Evolutionary conservation across 2,888 invertebrate species (phyloP).

Genomic region (Oscheius sp.): DNA sequence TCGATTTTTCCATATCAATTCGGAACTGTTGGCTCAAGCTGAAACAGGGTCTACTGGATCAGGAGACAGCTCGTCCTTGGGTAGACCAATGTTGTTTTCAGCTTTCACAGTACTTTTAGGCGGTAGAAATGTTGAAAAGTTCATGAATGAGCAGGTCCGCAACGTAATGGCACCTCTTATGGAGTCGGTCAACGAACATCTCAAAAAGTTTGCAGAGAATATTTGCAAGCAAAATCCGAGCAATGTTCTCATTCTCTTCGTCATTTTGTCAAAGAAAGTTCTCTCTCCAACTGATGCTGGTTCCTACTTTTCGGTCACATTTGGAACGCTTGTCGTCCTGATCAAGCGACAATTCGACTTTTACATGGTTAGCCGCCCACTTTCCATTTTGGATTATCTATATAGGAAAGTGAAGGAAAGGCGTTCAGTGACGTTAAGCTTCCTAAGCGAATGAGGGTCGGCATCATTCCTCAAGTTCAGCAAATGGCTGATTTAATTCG

Average conservation of each 20-base stretch:
- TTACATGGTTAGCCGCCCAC: conserved; percentile 80
- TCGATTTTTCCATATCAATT: conserved; percentile 87
- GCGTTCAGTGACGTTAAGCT: conserved; percentile 55
- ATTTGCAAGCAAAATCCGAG: conserved; percentile 78
- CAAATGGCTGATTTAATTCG: conserved; percentile 80
- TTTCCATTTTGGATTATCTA: no score
- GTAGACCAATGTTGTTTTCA: background rate
- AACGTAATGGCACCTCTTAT: conserved; percentile 89
- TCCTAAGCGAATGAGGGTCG: conserved; percentile 64
- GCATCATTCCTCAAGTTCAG: conserved; percentile 66
- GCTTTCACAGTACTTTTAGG: conserved; percentile 28
- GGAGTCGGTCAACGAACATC: conserved; percentile 86
- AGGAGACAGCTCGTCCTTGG: conserved; percentile 56
- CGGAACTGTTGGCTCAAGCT: conserved; percentile 67
- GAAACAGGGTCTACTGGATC: conserved; percentile 65
- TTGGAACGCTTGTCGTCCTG: conserved; percentile 86
- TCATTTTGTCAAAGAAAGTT: conserved; percentile 86
- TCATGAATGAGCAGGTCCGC: conserved; percentile 75
- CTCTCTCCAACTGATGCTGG: conserved; percentile 84
- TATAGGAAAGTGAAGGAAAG: conserved; percentile 54
- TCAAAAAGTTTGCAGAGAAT: conserved; percentile 86
- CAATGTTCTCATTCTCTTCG: conserved; percentile 92
- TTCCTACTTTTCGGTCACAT: conserved; percentile 85
- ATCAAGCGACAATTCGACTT: conserved; percentile 91
- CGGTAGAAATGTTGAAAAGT: conserved; percentile 62